A percentile compares a stretch with the other conserved stretches of the same genome.
Conservation (phyloP, 1,140 invertebrate genomes). For the Hesperophylax magnus region DNA sequence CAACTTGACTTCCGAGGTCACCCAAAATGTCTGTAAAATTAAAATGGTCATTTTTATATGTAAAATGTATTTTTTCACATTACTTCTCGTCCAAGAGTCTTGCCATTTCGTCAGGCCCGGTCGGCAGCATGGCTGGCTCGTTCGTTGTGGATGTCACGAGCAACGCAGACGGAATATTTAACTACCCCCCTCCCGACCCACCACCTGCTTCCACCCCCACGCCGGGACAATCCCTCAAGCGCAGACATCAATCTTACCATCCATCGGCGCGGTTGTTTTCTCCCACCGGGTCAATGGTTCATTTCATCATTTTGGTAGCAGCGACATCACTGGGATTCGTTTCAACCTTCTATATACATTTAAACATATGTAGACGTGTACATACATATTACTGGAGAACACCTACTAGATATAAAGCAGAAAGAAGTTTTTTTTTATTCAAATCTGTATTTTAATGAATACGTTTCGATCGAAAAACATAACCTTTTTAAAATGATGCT, state of each 20-base stretch:
- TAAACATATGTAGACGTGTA: too few relatives aligned
- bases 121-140: background rate
- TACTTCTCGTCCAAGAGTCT: too few relatives aligned
- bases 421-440: too few relatives aligned
- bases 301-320: constrained; percentile 16
- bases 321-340: background rate
- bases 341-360: background rate
- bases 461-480: too few relatives aligned
- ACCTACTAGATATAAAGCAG: too few relatives aligned
- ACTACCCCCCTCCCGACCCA: background rate
- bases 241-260: constrained; percentile 44
- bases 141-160: constrained; percentile 21
- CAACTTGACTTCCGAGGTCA: too few relatives aligned
- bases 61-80: too few relatives aligned
- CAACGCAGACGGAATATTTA: constrained; percentile 36
- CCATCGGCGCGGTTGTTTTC: constrained; percentile 29
- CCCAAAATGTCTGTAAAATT: too few relatives aligned
- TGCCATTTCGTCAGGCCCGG: background rate
- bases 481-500: too few relatives aligned
- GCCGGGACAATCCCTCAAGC: constrained; percentile 25
- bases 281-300: constrained; percentile 1
- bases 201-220: background rate
- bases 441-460: too few relatives aligned
- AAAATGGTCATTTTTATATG: too few relatives aligned
- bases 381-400: too few relatives aligned